Evolutionary conservation across 2,113 vertebrate genomes (phyloP).

Genomic region (Euleptes europaea): DNA sequence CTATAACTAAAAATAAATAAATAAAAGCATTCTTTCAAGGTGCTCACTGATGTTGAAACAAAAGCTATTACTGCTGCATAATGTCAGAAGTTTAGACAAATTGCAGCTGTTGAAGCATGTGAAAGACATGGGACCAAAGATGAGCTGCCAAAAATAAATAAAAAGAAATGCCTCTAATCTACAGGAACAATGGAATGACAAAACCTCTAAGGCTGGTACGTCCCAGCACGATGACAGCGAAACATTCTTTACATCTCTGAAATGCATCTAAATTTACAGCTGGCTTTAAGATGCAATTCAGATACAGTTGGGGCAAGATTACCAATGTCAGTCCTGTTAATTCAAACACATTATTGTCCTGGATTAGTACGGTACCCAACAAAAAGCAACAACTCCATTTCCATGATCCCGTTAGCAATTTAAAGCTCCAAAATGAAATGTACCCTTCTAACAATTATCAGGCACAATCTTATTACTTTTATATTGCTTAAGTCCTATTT

Average conservation of each 20-base stretch:
- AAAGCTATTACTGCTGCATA: conserved; percentile 13
- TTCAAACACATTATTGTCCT: conserved; percentile 35
- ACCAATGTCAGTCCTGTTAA: conserved; percentile 6
- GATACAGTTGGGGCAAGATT: conserved; percentile 27
- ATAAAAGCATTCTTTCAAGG: not conserved
- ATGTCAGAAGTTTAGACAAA: not conserved
- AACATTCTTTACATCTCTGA: conserved; percentile 32
- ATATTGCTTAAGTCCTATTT: not conserved
- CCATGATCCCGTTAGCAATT: conserved; percentile 36
- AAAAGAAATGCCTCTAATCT: not conserved
- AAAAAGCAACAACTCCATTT: conserved; percentile 5
- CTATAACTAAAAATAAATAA: not conserved
- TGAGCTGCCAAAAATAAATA: not conserved
- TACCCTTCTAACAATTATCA: fast-evolving
- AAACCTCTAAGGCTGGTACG: not conserved
- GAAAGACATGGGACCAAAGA: conserved; percentile 15
- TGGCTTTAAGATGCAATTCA: conserved; percentile 26
- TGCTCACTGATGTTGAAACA: not conserved
- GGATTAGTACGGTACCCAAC: conserved; percentile 47
- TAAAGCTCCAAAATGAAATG: conserved; percentile 38
- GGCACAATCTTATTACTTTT: not conserved
- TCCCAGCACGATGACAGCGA: conserved; percentile 27
- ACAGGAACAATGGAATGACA: conserved; percentile 41
- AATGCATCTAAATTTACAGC: conserved; percentile 44
- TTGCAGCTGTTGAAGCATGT: not conserved